Percentiles rank a stretch among this genome's conserved stretches.
Evolutionary conservation across 1,140 invertebrate genomes (phyloP).

Genomic region (Idris sp.): DNA sequence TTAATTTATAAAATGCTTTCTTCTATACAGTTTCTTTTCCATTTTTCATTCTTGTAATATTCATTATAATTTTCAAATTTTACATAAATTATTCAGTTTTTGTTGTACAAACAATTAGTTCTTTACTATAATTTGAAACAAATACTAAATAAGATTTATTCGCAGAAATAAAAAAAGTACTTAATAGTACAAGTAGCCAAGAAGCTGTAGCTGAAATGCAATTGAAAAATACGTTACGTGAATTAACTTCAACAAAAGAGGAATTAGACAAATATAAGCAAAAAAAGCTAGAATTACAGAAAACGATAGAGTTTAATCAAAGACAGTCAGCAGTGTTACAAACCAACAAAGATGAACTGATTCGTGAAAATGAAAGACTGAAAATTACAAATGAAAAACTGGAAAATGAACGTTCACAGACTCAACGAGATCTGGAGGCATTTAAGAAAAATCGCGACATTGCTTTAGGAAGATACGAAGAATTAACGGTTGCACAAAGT

Average conservation of each 20-base stretch:
- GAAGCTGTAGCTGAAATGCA: constrained; percentile 62
- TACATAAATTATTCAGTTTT: too few species aligned
- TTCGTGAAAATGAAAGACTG: constrained; percentile 59
- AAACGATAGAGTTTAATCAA: constrained; percentile 55
- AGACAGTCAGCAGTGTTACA: too few species aligned
- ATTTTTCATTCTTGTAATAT: too few species aligned
- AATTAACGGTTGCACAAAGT: too few species aligned
- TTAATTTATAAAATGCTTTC: too few species aligned
- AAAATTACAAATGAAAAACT: constrained; percentile 21
- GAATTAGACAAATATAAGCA: constrained; percentile 39
- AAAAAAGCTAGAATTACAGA: constrained; percentile 5
- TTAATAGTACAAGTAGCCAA: constrained; percentile 34
- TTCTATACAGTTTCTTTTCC: too few species aligned
- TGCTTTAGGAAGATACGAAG: neutral
- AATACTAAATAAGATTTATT: too few species aligned
- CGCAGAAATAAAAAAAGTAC: constrained; percentile 64
- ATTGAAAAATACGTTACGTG: constrained; percentile 56
- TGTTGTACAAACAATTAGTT: too few species aligned
- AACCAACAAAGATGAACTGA: constrained; percentile 45
- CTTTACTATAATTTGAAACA: too few species aligned
- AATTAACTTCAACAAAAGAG: constrained; percentile 52
- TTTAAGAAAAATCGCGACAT: too few species aligned
- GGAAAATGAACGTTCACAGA: constrained; percentile 11
- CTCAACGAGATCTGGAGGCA: constrained; percentile 45
- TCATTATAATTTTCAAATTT: too few species aligned